A percentile compares a stretch with the other conserved stretches of the same genome.
These are phyloP conservation scores for Pterophyllum scalare DNA, from an alignment of 2,113 vertebrate genomes.

Conservation along the genomic window DNA sequence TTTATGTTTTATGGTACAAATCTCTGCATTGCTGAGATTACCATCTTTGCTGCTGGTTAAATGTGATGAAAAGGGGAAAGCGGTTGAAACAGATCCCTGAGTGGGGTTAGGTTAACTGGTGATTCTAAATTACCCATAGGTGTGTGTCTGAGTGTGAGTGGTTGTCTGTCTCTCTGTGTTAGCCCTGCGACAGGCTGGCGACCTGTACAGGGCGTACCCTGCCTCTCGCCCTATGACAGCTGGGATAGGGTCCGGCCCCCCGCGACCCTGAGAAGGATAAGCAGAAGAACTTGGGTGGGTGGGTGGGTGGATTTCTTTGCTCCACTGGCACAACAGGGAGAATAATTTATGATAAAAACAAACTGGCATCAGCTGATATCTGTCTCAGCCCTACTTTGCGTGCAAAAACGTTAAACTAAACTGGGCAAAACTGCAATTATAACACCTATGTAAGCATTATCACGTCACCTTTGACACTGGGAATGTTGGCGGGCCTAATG, in stretches of 20 bases:
- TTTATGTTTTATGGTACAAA: not conserved
- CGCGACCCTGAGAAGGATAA: no score
- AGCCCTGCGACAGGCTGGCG: no score
- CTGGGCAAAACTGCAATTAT: not conserved
- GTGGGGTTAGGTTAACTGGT: no score
- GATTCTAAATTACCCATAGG: no score
- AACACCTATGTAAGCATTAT: not conserved
- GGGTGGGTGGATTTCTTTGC: no score
- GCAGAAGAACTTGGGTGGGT: no score
- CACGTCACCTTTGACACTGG: not conserved
- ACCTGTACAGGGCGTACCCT: no score
- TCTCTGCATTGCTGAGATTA: not conserved
- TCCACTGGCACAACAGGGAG: not conserved
- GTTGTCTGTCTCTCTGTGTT: no score
- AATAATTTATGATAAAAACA: not conserved
- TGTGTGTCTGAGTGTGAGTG: no score
- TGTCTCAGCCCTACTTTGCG: fast-evolving
- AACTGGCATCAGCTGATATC: not conserved
- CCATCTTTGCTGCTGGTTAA: not conserved
- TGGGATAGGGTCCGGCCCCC: no score
- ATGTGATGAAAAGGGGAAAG: not conserved
- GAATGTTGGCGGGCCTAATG: fast-evolving
- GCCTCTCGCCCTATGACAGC: no score
- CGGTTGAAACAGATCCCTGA: not conserved
- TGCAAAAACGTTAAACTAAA: not conserved